These are phyloP conservation scores for Oreochromis niloticus DNA, from an alignment of 2,113 vertebrate genomes.

Conservation along the genomic window DNA sequence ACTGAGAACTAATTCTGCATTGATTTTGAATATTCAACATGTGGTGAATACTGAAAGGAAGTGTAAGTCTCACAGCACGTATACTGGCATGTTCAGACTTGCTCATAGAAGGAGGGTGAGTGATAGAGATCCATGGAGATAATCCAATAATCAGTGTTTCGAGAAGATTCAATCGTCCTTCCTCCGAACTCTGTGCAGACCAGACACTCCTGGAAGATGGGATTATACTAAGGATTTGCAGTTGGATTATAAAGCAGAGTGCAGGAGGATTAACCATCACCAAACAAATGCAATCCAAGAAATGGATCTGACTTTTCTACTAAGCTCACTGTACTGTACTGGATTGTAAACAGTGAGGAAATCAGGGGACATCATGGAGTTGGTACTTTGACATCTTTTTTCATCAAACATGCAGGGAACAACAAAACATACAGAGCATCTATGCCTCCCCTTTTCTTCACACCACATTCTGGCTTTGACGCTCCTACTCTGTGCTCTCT, in stretches of 20 bases:
- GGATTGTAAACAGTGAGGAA: background rate
- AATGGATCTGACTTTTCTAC: background rate
- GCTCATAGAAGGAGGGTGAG: background rate
- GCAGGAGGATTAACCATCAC: background rate
- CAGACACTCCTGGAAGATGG: background rate
- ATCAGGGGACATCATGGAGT: background rate
- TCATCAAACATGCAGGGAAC: background rate
- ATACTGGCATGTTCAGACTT: background rate
- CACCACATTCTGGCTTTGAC: background rate
- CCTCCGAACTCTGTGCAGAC: accelerated
- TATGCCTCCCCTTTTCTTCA: background rate
- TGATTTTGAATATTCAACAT: background rate
- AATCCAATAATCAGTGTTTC: accelerated
- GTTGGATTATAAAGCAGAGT: background rate
- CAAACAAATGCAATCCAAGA: background rate
- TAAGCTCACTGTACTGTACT: background rate
- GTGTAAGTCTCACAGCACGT: background rate
- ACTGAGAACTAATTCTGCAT: background rate
- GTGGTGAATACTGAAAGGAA: background rate
- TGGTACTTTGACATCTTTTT: background rate
- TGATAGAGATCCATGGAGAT: background rate
- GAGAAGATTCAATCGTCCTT: accelerated
- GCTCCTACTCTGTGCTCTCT: background rate
- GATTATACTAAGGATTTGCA: background rate
- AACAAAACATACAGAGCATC: background rate